Evolutionary conservation across 2,113 vertebrate genomes (phyloP).

Genomic region (Lonchura striata): DNA sequence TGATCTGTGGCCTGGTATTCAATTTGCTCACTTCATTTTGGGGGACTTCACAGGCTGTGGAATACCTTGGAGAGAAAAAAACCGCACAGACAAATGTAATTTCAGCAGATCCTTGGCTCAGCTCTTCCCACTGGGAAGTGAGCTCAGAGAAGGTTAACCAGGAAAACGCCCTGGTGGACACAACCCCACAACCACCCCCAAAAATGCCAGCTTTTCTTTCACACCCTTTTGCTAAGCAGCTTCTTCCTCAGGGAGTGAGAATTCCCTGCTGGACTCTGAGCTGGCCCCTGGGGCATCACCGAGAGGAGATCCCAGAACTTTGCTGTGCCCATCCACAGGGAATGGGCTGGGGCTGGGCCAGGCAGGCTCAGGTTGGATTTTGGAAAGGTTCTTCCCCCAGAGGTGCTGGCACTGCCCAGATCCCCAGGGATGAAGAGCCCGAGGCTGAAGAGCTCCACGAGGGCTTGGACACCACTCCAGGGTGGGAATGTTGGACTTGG

Average conservation of each 20-base stretch:
- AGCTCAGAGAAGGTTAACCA: not conserved
- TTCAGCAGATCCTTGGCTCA: not conserved
- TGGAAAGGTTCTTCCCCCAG: not conserved
- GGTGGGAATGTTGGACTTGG: not conserved
- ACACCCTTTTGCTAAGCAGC: not conserved
- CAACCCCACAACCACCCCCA: not conserved
- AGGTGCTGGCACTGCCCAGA: not conserved
- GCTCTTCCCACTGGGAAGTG: not conserved
- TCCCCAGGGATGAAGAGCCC: not conserved
- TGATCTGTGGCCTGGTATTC: not conserved
- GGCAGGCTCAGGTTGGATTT: rapidly evolving
- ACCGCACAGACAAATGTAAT: not conserved
- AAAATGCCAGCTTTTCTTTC: not conserved
- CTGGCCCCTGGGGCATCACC: not conserved
- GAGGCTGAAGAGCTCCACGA: not conserved
- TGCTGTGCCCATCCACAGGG: not conserved
- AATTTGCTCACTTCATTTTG: not conserved
- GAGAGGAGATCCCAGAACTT: not conserved
- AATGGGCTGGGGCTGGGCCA: not conserved
- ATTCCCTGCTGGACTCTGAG: not conserved
- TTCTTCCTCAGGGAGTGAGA: not conserved
- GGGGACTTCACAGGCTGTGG: not conserved
- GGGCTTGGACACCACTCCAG: rapidly evolving
- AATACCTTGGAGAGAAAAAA: not conserved
- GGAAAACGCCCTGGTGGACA: not conserved